Base-by-base conservation (phyloP, 2,113 vertebrate genomes). In the Lepisosteus osseus region DNA sequence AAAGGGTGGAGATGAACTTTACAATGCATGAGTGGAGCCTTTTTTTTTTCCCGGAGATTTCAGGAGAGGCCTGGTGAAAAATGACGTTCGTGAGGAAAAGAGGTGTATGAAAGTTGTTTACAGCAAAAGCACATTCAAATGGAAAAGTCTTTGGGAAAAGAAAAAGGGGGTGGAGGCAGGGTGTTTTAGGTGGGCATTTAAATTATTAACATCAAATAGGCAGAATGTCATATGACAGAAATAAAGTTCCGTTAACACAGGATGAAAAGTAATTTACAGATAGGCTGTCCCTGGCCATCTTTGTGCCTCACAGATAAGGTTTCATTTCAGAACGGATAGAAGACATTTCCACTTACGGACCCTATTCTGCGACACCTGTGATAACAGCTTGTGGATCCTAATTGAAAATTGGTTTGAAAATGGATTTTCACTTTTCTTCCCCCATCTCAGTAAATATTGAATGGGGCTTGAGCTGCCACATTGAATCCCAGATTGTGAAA, bases 321-420 rank as follows among this genome's bases (percentile, higher is more conserved):
- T 98, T 98, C 97, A 99, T 98, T 98, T 97, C 95, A 96, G 95
- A 97, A 96, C 95, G 95, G 97, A 97, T 97, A 97, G 95, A 93
- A 95, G 96, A 97, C 97, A 97, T 97, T 97, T 98, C 95, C 95
- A 95, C 95, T 99, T 95, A 95, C 87, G 93, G 92, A 90, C 93
- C 93, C 94, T 85, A 97, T 98, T 97, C 96, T 97, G 96, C 92
- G 93, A 97, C 96, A 99, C 95, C 96, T 98, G 96, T 97, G 97
- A 99, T 98, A 99, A 99, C 97, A 99, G 96, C 97, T 97, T 95
- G 95, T 94, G 95, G 95, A 97, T 95, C 94, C 96, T 98, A 99
- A 99, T 99, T 99, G 97, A 99, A 99, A 93, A 99, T 98, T 96
- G 96, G 96, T 96, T 97, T 97, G 94, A 98, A 96, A 99, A 99